Evolutionary conservation across 2,888 invertebrate species (phyloP).

Genomic region (Philereme vetulata): DNA sequence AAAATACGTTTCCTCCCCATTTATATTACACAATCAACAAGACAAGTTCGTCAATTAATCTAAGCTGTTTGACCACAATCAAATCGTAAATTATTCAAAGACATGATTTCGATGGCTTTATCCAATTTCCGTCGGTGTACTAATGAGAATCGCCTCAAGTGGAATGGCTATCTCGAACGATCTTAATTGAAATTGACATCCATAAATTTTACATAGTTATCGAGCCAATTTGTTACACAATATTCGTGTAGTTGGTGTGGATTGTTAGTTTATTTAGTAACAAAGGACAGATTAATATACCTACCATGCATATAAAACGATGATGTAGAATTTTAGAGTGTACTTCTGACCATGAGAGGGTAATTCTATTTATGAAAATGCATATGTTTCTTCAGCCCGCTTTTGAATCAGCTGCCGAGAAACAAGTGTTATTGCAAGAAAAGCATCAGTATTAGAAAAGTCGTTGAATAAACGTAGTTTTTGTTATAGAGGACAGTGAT

Average conservation of each 20-base stretch:
- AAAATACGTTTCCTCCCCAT: slow-evolving; percentile 13
- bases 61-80: slow-evolving; percentile 17
- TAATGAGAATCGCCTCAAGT: slow-evolving; percentile 27
- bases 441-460: too few species aligned
- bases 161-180: slow-evolving; percentile 28
- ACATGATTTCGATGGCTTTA: slow-evolving; percentile 25
- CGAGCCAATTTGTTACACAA: slow-evolving; percentile 48
- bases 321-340: too few species aligned
- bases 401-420: too few species aligned
- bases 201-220: slow-evolving; percentile 35
- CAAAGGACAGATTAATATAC: too few species aligned
- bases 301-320: too few species aligned
- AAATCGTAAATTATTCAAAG: slow-evolving; percentile 26
- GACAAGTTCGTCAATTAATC: slow-evolving; percentile 3
- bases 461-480: too few species aligned
- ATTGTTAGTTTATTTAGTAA: slow-evolving; percentile 48
- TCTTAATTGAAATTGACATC: slow-evolving; percentile 38
- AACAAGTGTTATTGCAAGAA: too few species aligned
- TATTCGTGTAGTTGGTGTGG: slow-evolving; percentile 38
- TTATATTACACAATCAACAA: slow-evolving; percentile 6
- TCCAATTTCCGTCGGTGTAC: slow-evolving; percentile 20
- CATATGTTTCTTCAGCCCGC: too few species aligned
- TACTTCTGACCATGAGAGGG: too few species aligned
- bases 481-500: too few species aligned
- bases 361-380: too few species aligned